These are phyloP conservation scores for Argyra leucocephala DNA, from an alignment of 2,888 invertebrate species.

Conservation along the genomic window DNA sequence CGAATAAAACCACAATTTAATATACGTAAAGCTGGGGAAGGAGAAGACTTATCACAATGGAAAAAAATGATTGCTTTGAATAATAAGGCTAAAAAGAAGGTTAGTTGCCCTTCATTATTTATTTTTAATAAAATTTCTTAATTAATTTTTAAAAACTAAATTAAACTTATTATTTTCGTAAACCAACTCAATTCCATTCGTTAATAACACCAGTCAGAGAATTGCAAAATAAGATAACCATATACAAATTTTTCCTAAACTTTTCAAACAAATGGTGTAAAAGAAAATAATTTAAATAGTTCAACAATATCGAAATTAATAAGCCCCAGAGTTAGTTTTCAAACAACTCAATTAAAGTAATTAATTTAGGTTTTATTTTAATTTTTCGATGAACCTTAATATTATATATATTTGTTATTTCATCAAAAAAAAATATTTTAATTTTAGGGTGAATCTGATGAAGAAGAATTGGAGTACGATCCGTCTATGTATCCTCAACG, in stretches of 20 bases:
- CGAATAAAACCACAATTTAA: conserved; percentile 82
- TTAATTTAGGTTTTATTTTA: no score
- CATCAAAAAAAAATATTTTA: no score
- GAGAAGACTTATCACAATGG: conserved; percentile 84
- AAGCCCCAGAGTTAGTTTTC: no score
- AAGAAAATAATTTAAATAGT: no score
- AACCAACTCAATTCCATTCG: no score
- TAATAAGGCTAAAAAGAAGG: conserved; percentile 59
- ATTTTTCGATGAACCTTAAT: no score
- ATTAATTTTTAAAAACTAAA: no score
- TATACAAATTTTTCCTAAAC: no score
- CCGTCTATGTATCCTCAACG: conserved; percentile 73
- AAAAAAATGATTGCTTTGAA: conserved; percentile 78
- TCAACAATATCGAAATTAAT: not conserved
- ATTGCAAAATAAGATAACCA: not conserved
- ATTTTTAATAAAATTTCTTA: not conserved
- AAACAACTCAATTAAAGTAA: no score
- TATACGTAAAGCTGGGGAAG: conserved; percentile 87
- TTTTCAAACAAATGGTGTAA: no score
- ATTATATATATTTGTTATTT: not conserved
- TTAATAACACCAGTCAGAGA: no score
- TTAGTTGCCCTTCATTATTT: conserved; percentile 22
- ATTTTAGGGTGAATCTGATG: conserved; percentile 48
- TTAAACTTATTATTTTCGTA: no score
- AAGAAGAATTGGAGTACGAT: conserved; percentile 62